Conservation (phyloP, 2,113 vertebrate genomes). For the Dromiciops gliroides region DNA sequence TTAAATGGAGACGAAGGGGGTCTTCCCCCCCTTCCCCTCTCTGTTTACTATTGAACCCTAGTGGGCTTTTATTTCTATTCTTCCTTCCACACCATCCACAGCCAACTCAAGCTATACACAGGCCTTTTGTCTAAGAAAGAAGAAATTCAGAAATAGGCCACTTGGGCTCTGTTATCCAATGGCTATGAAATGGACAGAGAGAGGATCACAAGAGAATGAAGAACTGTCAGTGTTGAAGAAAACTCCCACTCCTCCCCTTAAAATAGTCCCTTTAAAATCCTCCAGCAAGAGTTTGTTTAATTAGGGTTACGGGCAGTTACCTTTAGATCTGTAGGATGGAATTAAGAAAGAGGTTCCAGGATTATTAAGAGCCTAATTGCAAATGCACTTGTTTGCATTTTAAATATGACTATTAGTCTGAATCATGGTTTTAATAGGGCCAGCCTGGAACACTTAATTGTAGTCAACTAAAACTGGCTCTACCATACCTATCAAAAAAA, state of each 20-base stretch:
- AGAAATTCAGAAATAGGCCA: not conserved
- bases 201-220: not conserved
- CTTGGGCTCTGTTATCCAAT: not conserved
- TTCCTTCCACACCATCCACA: not conserved
- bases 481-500: conserved; percentile 33
- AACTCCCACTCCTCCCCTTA: conserved; percentile 8
- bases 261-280: conserved; percentile 34
- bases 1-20: conserved; percentile 2
- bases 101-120: not conserved
- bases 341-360: conserved; percentile 62
- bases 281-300: conserved; percentile 33
- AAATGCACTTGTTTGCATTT: conserved; percentile 72
- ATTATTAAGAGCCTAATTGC: conserved; percentile 61
- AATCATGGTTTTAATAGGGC: conserved; percentile 63
- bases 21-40: not conserved
- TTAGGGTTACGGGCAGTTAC: conserved; percentile 46
- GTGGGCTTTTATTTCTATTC: not conserved
- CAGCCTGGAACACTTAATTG: conserved; percentile 61
- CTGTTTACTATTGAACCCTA: not conserved
- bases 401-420: conserved; percentile 69
- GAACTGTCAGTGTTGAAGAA: not conserved
- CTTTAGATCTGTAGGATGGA: conserved; percentile 52
- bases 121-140: not conserved
- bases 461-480: conserved; percentile 38
- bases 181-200: not conserved